These are phyloP conservation scores for Xerus inauris DNA, from an alignment of 2,113 vertebrate species.

Conservation along the genomic window DNA sequence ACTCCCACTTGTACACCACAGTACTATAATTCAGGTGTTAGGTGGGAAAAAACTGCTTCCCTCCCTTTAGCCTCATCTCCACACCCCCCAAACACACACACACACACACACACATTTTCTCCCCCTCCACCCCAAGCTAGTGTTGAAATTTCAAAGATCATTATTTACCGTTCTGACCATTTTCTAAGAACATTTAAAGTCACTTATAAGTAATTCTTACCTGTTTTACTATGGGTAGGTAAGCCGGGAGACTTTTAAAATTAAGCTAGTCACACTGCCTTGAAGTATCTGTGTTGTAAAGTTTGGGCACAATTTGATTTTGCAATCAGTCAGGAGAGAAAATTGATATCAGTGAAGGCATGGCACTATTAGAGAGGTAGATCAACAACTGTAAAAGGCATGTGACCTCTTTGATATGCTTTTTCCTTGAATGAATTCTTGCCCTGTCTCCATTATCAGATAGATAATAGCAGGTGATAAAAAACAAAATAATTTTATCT, in stretches of 20 bases:
- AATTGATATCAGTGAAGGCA: background rate
- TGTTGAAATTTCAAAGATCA: background rate
- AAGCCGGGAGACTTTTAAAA: background rate
- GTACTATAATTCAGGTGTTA: background rate
- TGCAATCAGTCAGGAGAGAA: background rate
- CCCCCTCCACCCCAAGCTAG: background rate
- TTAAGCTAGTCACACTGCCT: background rate
- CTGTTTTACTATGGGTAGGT: background rate
- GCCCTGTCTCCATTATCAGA: background rate
- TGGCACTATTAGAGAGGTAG: background rate
- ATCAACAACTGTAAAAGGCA: background rate
- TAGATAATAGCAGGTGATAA: background rate
- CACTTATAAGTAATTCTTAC: background rate
- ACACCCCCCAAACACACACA: background rate
- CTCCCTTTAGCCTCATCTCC: background rate
- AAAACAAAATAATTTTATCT: slow-evolving; percentile 11
- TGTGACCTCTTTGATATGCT: background rate
- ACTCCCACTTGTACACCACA: background rate
- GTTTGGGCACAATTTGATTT: background rate
- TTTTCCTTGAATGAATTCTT: background rate
- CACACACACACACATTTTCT: background rate
- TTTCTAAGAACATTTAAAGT: background rate
- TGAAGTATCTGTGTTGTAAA: background rate
- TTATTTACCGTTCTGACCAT: background rate
- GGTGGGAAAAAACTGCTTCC: background rate